These are phyloP conservation scores for Galemys pyrenaicus DNA, from an alignment of 2,113 vertebrate genomes.

Conservation along the genomic window DNA sequence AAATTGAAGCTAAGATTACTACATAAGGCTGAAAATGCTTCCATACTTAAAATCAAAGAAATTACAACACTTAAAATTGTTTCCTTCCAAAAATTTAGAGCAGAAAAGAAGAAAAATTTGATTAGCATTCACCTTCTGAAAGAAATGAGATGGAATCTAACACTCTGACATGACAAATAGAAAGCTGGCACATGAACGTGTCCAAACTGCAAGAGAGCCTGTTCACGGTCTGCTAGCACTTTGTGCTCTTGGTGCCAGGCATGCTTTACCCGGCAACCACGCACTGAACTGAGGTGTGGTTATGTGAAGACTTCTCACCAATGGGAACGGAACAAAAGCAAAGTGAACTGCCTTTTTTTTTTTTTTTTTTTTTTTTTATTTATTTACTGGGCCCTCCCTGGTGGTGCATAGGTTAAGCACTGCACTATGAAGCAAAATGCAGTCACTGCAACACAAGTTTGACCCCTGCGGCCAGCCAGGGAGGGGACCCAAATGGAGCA, in stretches of 20 bases:
- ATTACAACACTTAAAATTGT: background rate
- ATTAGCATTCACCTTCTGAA: background rate
- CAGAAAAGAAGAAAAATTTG: background rate
- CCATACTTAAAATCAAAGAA: background rate
- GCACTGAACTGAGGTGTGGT: background rate
- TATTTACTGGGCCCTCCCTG: too few species aligned
- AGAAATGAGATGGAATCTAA: background rate
- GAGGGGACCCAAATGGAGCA: too few species aligned
- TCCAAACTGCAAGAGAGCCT: background rate
- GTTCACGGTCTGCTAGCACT: background rate
- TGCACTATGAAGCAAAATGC: too few species aligned
- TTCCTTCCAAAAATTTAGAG: background rate
- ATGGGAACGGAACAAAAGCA: background rate
- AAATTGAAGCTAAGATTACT: background rate
- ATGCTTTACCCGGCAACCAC: fast-evolving
- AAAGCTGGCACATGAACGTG: background rate
- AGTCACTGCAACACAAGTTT: too few species aligned
- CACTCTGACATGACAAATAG: background rate
- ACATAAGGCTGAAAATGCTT: background rate
- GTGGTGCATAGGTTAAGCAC: too few species aligned
- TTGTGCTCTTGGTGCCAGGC: background rate
- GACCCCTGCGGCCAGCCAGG: too few species aligned
- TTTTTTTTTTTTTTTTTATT: too few species aligned
- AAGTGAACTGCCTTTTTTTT: background rate
- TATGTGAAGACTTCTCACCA: background rate